Conservation (phyloP, 2,113 vertebrate species). For the Salvator merianae region DNA sequence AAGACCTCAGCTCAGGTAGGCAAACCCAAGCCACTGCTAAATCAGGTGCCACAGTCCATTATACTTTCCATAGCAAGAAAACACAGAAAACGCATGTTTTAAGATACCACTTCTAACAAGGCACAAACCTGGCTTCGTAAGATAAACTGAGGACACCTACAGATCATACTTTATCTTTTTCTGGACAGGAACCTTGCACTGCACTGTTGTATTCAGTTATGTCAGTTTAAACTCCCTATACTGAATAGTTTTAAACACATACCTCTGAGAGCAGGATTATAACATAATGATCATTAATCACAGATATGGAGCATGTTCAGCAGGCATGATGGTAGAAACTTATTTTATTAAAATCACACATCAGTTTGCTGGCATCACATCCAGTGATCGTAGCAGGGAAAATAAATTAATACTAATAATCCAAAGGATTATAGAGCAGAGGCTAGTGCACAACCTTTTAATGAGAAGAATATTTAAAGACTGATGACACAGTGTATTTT, state of each 20-base stretch:
- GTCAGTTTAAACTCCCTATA: not conserved
- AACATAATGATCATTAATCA: slow-evolving; percentile 46
- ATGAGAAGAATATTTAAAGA: slow-evolving; percentile 74
- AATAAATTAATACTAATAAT: slow-evolving; percentile 66
- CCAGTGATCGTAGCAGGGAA: slow-evolving; percentile 43
- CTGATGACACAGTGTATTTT: slow-evolving; percentile 76
- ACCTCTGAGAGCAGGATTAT: not conserved
- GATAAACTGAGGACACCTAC: not conserved
- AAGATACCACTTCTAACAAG: not conserved
- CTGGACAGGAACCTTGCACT: not conserved
- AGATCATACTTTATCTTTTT: not conserved
- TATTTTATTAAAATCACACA: not conserved
- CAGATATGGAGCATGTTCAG: slow-evolving; percentile 35
- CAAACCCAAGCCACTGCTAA: not conserved
- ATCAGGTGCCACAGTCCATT: not conserved
- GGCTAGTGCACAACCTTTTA: slow-evolving; percentile 68
- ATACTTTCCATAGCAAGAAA: not conserved
- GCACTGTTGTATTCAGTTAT: not conserved
- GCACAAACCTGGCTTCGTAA: not conserved
- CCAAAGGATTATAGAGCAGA: slow-evolving; percentile 54
- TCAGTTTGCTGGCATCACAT: slow-evolving; percentile 55
- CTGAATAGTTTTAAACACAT: slow-evolving; percentile 1
- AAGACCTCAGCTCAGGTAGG: too few species aligned
- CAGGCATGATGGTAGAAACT: not conserved
- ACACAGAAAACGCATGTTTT: not conserved